phyloP scores from a whole-genome alignment of 2,888 invertebrate species.

The Uropetala carovei region DNA sequence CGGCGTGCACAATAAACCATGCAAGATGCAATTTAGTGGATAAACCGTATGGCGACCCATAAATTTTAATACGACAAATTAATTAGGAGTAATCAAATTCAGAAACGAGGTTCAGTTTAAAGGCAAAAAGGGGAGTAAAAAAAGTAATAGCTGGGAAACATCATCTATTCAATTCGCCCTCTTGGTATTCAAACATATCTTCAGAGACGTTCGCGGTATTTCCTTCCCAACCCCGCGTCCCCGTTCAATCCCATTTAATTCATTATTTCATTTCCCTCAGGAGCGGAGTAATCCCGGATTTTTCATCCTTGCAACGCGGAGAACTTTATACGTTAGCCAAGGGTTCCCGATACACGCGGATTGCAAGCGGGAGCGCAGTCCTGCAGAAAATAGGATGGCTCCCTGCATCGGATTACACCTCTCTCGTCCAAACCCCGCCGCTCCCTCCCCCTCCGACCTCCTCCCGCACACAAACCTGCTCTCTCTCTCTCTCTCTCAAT shows the following conservation, averaged over 20 bases:
- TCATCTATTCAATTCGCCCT: not conserved
- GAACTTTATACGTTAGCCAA: not conserved
- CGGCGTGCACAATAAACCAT: too few relatives aligned
- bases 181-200: not conserved
- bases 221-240: not conserved
- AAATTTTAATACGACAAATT: too few relatives aligned
- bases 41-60: too few relatives aligned
- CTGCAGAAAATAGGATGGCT: not conserved
- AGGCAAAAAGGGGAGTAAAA: too few relatives aligned
- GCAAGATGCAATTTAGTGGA: too few relatives aligned
- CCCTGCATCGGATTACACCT: slow-evolving; percentile 29
- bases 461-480: not conserved
- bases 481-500: not conserved
- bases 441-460: not conserved
- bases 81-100: too few relatives aligned
- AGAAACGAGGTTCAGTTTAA: too few relatives aligned
- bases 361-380: not conserved
- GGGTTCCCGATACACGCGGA: not conserved
- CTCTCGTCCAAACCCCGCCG: not conserved
- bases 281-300: not conserved
- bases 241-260: not conserved
- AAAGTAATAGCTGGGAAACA: too few relatives aligned
- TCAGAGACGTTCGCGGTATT: not conserved
- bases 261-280: not conserved
- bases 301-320: not conserved